Percentiles rank a stretch among this genome's conserved stretches.
Evolutionary conservation across 1,140 invertebrate genomes (phyloP).

Genomic region (Eriocheir sinensis): DNA sequence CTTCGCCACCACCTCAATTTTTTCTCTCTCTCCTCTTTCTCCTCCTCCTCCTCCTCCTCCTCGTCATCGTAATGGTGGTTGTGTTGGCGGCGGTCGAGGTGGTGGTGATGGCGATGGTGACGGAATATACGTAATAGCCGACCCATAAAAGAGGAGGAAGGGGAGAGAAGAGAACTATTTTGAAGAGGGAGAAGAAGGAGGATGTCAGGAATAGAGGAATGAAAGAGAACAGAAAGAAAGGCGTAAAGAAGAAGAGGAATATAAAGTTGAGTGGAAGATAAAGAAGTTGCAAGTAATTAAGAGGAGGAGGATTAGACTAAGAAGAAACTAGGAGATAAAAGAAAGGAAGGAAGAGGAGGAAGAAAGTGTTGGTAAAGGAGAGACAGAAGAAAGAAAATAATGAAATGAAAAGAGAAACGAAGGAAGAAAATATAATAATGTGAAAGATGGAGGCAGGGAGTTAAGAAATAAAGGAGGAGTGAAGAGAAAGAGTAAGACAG

Average conservation of each 20-base stretch:
- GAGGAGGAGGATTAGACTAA: no score
- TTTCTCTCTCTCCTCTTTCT: neutral
- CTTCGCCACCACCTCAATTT: neutral
- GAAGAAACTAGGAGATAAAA: no score
- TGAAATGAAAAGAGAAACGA: no score
- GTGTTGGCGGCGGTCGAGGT: neutral
- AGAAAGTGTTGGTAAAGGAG: no score
- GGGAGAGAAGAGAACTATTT: neutral
- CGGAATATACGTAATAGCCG: slow-evolving; percentile 24
- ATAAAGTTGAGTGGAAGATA: neutral
- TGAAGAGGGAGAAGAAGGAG: neutral
- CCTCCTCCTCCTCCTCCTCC: neutral
- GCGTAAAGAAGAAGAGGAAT: neutral
- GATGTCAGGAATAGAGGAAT: neutral
- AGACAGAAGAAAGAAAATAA: no score
- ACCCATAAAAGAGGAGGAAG: neutral
- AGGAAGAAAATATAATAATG: no score
- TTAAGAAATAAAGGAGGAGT: no score
- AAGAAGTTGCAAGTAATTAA: neutral
- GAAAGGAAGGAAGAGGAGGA: neutral
- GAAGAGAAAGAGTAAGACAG: no score
- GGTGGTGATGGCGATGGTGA: neutral
- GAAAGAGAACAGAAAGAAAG: neutral
- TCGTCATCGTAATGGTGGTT: neutral
- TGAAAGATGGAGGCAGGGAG: no score